Evolutionary conservation across 2,797 vertebrate genomes (phyloP).

Genomic region (Danionella dracula): DNA sequence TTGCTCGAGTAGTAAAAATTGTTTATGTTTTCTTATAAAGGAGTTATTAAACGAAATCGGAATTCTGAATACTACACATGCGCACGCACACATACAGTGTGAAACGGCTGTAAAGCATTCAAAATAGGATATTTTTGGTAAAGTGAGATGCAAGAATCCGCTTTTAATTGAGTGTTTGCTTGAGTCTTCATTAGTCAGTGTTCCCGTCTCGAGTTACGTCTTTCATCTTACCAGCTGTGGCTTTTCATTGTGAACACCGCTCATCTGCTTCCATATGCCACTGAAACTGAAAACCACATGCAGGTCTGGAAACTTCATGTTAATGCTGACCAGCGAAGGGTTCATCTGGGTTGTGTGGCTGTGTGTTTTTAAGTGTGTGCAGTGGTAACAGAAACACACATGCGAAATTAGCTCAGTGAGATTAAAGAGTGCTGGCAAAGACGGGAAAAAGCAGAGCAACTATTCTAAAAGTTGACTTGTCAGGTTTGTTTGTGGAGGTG

Average conservation of each 20-base stretch:
- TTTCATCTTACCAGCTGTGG: slow-evolving; percentile 11
- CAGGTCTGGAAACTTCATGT: slow-evolving; percentile 15
- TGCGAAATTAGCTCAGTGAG: slow-evolving; percentile 51
- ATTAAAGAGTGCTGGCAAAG: slow-evolving; percentile 44
- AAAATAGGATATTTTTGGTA: too few relatives aligned
- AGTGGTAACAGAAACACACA: slow-evolving; percentile 60
- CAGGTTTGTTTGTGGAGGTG: background rate
- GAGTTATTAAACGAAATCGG: too few relatives aligned
- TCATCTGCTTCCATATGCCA: slow-evolving; percentile 24
- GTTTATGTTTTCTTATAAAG: too few relatives aligned
- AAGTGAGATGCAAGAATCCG: background rate
- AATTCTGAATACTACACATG: too few relatives aligned
- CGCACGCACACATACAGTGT: too few relatives aligned
- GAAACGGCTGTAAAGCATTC: too few relatives aligned
- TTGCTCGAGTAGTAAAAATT: too few relatives aligned
- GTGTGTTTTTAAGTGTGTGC: slow-evolving; percentile 31
- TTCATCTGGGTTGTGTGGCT: slow-evolving; percentile 40
- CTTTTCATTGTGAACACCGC: slow-evolving; percentile 1
- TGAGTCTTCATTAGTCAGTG: slow-evolving; percentile 10
- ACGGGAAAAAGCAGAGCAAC: background rate
- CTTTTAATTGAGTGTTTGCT: background rate
- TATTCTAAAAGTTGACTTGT: background rate
- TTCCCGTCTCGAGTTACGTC: background rate
- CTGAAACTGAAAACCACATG: slow-evolving; percentile 10
- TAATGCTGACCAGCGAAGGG: slow-evolving; percentile 42